These are phyloP conservation scores for Epinotia demarniana DNA, from an alignment of 2,888 invertebrate species.

Conservation along the genomic window DNA sequence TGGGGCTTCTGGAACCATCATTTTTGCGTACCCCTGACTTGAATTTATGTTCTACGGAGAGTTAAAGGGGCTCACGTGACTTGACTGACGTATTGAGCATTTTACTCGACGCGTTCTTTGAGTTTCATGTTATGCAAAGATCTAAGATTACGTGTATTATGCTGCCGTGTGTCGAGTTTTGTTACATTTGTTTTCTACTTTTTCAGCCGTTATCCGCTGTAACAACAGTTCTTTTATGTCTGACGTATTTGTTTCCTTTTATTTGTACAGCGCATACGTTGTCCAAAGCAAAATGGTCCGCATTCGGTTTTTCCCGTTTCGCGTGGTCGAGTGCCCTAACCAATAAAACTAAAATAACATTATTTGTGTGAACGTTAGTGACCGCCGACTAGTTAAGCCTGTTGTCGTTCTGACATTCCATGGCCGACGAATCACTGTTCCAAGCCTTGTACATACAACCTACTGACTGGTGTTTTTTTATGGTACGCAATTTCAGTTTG, in stretches of 20 bases:
- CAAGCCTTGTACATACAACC: background rate
- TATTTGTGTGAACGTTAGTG: background rate
- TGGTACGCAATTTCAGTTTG: background rate
- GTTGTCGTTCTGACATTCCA: background rate
- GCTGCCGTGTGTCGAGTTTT: background rate
- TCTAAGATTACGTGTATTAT: constrained; percentile 14
- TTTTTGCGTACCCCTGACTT: constrained; percentile 20
- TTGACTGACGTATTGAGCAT: constrained; percentile 26
- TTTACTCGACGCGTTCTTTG: constrained; percentile 20
- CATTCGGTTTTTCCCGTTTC: constrained; percentile 20
- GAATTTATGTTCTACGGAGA: constrained; percentile 18
- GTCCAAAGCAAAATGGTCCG: constrained; percentile 14
- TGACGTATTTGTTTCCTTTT: constrained; percentile 9
- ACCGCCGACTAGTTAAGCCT: background rate
- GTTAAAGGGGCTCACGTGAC: constrained; percentile 21
- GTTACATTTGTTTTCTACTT: constrained; percentile 7
- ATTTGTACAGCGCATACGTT: constrained; percentile 17
- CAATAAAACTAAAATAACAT: constrained; percentile 8
- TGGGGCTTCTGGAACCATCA: constrained; percentile 10
- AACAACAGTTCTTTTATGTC: constrained; percentile 13
- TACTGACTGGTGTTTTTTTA: background rate
- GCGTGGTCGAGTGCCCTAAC: constrained; percentile 6
- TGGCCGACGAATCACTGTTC: background rate
- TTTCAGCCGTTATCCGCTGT: constrained; percentile 19
- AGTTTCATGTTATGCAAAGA: constrained; percentile 24